A percentile compares a stretch with the other conserved stretches of the same genome.
Conservation (phyloP, 2,113 vertebrate genomes). For the Hyperopisus bebe region DNA sequence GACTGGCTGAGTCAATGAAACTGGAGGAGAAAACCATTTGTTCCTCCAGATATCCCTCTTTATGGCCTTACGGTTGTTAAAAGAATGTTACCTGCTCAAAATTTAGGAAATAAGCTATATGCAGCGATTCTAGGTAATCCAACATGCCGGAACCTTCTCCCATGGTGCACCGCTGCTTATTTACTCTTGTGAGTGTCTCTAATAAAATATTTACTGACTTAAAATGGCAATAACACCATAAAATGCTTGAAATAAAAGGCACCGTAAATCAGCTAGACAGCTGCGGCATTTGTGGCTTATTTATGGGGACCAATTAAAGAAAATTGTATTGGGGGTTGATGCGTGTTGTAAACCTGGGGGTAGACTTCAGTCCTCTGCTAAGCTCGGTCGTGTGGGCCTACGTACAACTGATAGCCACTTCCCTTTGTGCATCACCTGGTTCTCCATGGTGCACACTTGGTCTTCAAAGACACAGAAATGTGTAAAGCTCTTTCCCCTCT, state of each 20-base stretch:
- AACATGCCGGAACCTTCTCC: background rate
- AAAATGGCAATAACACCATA: constrained; percentile 1
- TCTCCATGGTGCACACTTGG: background rate
- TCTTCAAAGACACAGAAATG: background rate
- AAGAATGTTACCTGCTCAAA: background rate
- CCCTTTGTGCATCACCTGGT: background rate
- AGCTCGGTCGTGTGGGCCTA: background rate
- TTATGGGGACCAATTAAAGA: background rate
- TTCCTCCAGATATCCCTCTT: background rate
- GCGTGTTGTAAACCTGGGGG: background rate
- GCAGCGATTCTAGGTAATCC: background rate
- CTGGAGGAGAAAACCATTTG: background rate
- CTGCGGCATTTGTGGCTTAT: background rate
- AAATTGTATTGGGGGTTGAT: background rate
- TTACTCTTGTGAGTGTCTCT: background rate
- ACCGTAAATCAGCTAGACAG: background rate
- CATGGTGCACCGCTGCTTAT: background rate
- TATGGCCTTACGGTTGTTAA: background rate
- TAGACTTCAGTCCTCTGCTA: background rate
- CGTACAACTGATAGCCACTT: background rate
- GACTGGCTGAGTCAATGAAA: background rate
- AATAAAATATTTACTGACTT: constrained; percentile 7
- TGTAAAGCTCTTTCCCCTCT: background rate
- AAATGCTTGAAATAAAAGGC: background rate
- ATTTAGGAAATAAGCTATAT: background rate